Evolutionary conservation across 2,888 invertebrate species (phyloP).

Genomic region (Endotricha flammealis): DNA sequence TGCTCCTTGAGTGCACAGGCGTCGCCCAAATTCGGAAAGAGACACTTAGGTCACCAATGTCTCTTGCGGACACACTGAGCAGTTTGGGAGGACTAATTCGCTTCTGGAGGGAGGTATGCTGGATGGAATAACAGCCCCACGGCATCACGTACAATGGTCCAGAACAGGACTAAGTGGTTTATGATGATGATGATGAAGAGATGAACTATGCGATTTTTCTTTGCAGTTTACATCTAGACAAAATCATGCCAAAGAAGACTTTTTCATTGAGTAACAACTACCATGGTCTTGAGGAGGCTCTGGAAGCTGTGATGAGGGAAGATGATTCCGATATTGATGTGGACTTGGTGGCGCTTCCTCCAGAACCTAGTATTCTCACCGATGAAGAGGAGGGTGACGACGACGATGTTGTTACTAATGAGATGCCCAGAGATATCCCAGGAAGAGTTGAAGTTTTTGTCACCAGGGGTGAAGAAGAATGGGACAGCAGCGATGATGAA

Average conservation of each 20-base stretch:
- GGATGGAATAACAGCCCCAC: no score
- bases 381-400: neutral
- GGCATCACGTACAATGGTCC: no score
- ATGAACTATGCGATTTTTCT: neutral
- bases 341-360: neutral
- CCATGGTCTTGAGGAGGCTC: neutral
- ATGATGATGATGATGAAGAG: no score
- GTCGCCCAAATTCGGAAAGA: no score
- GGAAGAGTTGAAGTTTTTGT: conserved; percentile 1
- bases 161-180: no score
- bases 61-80: no score
- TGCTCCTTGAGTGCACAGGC: no score
- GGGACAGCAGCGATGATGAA: conserved; percentile 1
- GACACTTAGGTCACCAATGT: no score
- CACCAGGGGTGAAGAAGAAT: neutral
- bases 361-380: conserved; percentile 2
- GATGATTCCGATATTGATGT: neutral
- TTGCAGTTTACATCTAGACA: neutral
- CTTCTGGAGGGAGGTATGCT: no score
- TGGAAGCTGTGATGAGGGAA: conserved; percentile 1
- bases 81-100: no score
- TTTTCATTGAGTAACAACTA: neutral
- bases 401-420: neutral
- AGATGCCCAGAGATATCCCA: no score
- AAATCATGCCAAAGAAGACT: neutral